Evolutionary conservation across 2,113 vertebrate genomes (phyloP).

Genomic region (Syrmaticus mikado): DNA sequence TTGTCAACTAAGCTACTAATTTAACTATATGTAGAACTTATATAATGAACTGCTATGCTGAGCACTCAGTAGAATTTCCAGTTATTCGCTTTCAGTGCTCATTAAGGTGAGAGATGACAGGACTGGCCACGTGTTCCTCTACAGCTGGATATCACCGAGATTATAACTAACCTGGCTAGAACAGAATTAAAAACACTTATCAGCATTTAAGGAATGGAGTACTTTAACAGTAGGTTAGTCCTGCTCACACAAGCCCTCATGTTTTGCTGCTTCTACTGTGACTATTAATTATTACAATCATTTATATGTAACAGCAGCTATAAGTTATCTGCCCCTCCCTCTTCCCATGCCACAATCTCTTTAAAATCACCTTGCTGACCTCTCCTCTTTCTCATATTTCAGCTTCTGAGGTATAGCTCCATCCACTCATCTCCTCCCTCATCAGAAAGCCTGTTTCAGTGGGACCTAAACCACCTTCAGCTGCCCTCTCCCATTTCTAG

Average conservation of each 20-base stretch:
- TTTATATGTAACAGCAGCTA: neutral
- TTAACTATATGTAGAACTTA: slow-evolving; percentile 67
- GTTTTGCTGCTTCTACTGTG: neutral
- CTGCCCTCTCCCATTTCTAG: neutral
- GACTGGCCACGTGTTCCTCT: slow-evolving; percentile 44
- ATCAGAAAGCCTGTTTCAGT: neutral
- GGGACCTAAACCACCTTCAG: neutral
- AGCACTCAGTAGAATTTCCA: slow-evolving; percentile 56
- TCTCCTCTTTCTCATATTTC: neutral
- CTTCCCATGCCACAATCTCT: neutral
- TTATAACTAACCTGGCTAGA: slow-evolving; percentile 53
- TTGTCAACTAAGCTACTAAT: slow-evolving; percentile 74
- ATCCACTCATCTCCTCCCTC: neutral
- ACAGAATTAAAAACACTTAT: slow-evolving; percentile 69
- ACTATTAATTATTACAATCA: neutral
- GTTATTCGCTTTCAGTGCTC: slow-evolving; percentile 67
- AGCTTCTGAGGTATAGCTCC: neutral
- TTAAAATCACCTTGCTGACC: neutral
- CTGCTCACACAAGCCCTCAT: neutral
- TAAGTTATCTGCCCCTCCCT: neutral
- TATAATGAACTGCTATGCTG: slow-evolving; percentile 55
- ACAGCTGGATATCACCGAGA: slow-evolving; percentile 41
- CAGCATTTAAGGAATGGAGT: slow-evolving; percentile 64
- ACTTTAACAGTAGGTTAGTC: neutral
- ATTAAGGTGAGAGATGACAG: slow-evolving; percentile 72